Evolutionary conservation across 2,888 invertebrate genomes (phyloP).

Genomic region (Zaprionus lineosus): DNA sequence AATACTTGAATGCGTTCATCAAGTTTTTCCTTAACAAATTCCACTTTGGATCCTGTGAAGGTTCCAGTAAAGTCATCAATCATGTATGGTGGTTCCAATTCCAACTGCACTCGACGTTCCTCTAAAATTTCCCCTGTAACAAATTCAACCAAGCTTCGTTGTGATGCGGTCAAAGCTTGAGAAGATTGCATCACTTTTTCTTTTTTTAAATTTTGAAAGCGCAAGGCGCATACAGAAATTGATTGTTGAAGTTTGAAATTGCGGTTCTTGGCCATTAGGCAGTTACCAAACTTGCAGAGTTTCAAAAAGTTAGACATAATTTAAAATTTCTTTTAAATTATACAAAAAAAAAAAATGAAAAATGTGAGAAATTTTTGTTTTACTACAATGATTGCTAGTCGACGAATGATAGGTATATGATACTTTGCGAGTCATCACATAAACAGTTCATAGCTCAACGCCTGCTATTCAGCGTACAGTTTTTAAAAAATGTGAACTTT

Average conservation of each 20-base stretch:
- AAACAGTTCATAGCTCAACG: not conserved
- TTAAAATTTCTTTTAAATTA: not conserved
- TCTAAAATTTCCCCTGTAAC: conserved; percentile 43
- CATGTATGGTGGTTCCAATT: conserved; percentile 24
- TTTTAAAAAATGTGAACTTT: no score
- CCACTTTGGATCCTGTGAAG: conserved; percentile 37
- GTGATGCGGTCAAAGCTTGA: conserved; percentile 8
- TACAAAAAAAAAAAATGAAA: conserved; percentile 2
- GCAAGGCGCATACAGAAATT: conserved; percentile 13
- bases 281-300: conserved; percentile 14
- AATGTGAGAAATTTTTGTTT: conserved; percentile 29
- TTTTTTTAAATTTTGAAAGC: conserved; percentile 29
- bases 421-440: not conserved
- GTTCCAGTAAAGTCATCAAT: conserved; percentile 30
- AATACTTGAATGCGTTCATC: conserved; percentile 32
- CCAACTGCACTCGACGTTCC: conserved; percentile 42
- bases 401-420: conserved; percentile 10
- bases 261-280: conserved; percentile 5
- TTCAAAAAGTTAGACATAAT: conserved; percentile 33
- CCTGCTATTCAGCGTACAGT: no score
- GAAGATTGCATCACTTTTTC: not conserved
- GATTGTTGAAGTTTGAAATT: conserved; percentile 17
- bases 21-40: conserved; percentile 19
- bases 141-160: conserved; percentile 37
- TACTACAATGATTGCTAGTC: conserved; percentile 17